Conservation (phyloP, 2,113 vertebrate genomes). For the Patagioenas fasciata region DNA sequence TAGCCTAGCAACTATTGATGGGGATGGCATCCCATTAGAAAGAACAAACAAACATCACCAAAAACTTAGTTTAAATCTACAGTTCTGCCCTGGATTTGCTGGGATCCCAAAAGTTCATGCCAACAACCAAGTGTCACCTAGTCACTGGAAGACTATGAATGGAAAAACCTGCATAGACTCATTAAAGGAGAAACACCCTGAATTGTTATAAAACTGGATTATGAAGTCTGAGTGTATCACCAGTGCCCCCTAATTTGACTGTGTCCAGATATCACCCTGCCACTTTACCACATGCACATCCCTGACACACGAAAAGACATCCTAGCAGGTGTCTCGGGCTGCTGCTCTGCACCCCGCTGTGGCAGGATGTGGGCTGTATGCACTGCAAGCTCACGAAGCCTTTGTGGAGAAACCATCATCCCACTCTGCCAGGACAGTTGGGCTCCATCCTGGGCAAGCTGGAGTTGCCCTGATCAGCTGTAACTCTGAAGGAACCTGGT, state of each 20-base stretch:
- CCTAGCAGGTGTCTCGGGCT: neutral
- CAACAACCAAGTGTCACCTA: neutral
- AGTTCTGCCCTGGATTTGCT: neutral
- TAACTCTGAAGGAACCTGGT: neutral
- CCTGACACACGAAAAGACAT: neutral
- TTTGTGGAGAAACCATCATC: neutral
- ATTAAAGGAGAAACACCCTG: neutral
- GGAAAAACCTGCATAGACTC: neutral
- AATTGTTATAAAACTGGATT: neutral
- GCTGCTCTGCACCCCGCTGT: neutral
- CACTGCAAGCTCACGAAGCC: neutral
- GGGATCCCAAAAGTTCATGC: neutral
- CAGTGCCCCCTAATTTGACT: neutral
- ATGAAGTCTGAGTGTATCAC: neutral
- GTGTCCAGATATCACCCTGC: neutral
- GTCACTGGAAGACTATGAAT: neutral
- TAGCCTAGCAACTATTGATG: neutral
- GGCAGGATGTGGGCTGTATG: neutral
- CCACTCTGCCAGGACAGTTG: neutral
- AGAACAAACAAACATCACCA: neutral
- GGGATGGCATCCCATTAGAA: neutral
- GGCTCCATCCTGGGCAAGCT: neutral
- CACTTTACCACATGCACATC: neutral
- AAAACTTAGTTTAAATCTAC: neutral
- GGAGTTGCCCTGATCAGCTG: neutral